Percentiles rank a stretch among this genome's conserved stretches.
phyloP scores from a whole-genome alignment of 2,113 vertebrate genomes.

The Phalacrocorax pelagicus region DNA sequence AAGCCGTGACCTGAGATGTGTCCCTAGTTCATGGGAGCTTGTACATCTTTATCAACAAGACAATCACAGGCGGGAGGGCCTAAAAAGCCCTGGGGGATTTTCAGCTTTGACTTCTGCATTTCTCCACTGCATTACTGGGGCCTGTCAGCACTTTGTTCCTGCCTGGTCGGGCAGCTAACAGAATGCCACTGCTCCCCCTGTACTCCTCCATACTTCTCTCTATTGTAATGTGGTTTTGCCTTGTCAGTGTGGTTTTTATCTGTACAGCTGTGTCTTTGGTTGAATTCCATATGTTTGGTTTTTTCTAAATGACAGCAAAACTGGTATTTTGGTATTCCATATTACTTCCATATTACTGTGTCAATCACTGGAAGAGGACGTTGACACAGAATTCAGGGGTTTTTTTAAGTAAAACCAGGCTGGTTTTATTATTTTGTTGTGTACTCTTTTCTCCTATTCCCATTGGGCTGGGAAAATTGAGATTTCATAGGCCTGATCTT shows the following conservation, averaged over 20 bases:
- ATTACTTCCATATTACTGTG: slow-evolving; percentile 34
- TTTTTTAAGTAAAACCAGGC: slow-evolving; percentile 49
- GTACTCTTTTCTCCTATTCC: slow-evolving; percentile 43
- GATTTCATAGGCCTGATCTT: slow-evolving; percentile 52
- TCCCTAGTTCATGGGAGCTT: neutral
- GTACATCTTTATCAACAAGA: neutral
- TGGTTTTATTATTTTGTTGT: slow-evolving; percentile 57
- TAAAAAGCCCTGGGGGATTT: neutral
- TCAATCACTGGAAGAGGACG: slow-evolving; percentile 38
- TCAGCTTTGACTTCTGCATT: neutral
- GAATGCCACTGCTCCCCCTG: neutral
- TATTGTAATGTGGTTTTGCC: neutral
- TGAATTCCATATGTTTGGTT: slow-evolving; percentile 4
- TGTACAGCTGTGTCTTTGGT: slow-evolving; percentile 6
- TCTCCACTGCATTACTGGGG: neutral
- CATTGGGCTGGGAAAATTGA: slow-evolving; percentile 26
- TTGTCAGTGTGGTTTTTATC: slow-evolving; percentile 20
- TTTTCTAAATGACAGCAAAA: neutral
- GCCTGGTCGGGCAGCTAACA: neutral
- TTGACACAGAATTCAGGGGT: slow-evolving; percentile 39
- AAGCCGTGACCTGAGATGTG: neutral
- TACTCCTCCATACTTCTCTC: neutral
- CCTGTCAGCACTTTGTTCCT: neutral
- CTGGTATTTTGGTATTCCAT: neutral
- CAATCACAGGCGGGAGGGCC: neutral